Base-by-base conservation (phyloP, 37 sponge, comb jelly and placozoan genomes). In the Agelas oroides region DNA sequence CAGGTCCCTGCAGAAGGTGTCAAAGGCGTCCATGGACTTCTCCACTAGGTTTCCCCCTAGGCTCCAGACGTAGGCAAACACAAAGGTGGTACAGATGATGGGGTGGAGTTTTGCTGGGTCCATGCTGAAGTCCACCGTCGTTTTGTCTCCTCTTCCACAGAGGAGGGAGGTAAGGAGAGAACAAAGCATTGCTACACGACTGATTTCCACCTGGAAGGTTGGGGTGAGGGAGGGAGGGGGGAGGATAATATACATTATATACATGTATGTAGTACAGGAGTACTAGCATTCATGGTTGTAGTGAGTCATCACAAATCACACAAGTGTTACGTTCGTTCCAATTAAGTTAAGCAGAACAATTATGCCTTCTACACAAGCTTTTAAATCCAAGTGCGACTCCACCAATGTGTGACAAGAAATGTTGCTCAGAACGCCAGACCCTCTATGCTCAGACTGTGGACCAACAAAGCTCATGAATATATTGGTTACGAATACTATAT, bases 31-130 rank as follows among this genome's bases (percentile, higher is more conserved):
- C 84, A 94, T 92, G n/a, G 87, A 94, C 36, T 82, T 77, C 72
- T 96, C 91, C 17, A 87, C 76, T 32, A 98, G 78, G 86, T 98
- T 98, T 1, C 99, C 99, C 20, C 96, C 97, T 12, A 98, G 23
- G 34, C 90, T 59, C 99, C 99, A 98, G 54, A 90, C 86, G 60
- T 96, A 94, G 87, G 91, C 58, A 74, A 96, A 98, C 54, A 96
- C 79, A 85, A 98, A 98, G 27, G 84, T 77, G 18, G 97, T 96
- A 33, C 86, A 82, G 53, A 98, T 87, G 54, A 98, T 65, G 34
- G 97, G 97, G 65, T 94, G 96, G 56, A 98, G 95, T 28, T 90
- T 90, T 46, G 85, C 71, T 34, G 87, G 71, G 31, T 94, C 96
- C 70, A 75, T 84, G 5, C 70, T 84, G 38, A 92, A 62, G 77